Base-by-base conservation (phyloP, 2,888 invertebrate genomes). In the Eupithecia subumbrata region DNA sequence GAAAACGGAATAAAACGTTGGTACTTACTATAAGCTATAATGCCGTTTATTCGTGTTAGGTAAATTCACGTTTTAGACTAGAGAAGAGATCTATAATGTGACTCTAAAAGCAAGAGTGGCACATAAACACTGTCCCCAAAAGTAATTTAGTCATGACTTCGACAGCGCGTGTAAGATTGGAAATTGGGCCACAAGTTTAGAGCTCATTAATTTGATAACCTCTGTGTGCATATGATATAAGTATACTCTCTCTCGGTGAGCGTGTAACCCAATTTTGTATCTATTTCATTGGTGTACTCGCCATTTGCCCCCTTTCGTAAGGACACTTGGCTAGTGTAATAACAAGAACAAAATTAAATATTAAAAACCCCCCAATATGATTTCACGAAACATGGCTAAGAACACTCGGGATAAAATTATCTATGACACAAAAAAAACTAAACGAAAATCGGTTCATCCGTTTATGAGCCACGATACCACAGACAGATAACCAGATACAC, bases 231-330 rank as follows among this genome's bases (percentile, higher is more conserved):
- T 56, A 90, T 88, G 81, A 77, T 82, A 86, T 89, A 68, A 40
- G 43, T 68, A n/a, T n/a, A 88, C 87, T 89, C 91, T 89, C 89
- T 90, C 92, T 91, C 87, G 88, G 90, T 90, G 89, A 89, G 88
- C 89, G 86, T 88, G 87, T 91, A 85, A 89, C 93, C 93, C 87
- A 90, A 91, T 89, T 92, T 85, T 79, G 78, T 73, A 79, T 84
- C 84, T 81, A 81, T 76, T 67, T n/a, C 66, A 67, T 67, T 66
- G 37, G 12, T 5, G 12, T 25, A 25, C 60, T 25, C 14, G 60
- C 60, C 12, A 60, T 60, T 60, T 60, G 60, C 5, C 60, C 60
- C 60, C 60, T 60, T 60, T 60, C 60, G 22, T 25, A 5, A 56
- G 25, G 60, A 25, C 25, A 60, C 60, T 25, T 12, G 60, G 25